A percentile compares a stretch with the other conserved stretches of the same genome.
phyloP scores from a whole-genome alignment of 2,888 invertebrate species.

The Eugnorisma glareosa region DNA sequence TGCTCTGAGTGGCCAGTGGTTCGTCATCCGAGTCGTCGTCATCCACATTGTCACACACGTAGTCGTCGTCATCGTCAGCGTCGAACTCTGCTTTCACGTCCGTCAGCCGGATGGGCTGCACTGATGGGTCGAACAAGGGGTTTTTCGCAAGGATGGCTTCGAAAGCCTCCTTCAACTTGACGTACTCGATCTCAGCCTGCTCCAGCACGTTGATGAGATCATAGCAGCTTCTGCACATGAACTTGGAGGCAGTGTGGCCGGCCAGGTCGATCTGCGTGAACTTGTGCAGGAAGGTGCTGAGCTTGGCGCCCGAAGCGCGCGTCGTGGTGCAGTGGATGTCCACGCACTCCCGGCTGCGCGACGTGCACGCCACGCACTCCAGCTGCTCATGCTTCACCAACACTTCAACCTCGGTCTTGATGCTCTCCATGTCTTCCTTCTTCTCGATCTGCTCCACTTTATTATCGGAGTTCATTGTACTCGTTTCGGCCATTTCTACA shows the following conservation, averaged over 20 bases:
- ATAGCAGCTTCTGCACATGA: conserved; percentile 81
- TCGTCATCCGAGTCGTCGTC: conserved; percentile 73
- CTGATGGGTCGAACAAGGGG: conserved; percentile 78
- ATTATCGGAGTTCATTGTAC: conserved; percentile 78
- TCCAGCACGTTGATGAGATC: conserved; percentile 84
- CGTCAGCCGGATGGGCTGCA: conserved; percentile 64
- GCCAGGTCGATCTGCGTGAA: conserved; percentile 75
- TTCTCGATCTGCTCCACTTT: conserved; percentile 73
- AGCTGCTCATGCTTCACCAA: conserved; percentile 80
- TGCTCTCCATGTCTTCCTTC: conserved; percentile 68
- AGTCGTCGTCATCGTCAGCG: conserved; percentile 58
- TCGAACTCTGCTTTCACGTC: conserved; percentile 74
- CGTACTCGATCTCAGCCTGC: conserved; percentile 83
- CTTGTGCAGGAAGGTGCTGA: conserved; percentile 78
- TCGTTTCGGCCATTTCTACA: conserved; percentile 79
- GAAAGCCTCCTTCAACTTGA: conserved; percentile 82
- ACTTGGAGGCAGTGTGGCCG: conserved; percentile 72
- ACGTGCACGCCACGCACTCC: conserved; percentile 82
- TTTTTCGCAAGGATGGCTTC: conserved; percentile 84
- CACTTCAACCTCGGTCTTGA: conserved; percentile 78
- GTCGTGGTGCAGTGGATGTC: conserved; percentile 78
- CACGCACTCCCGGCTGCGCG: conserved; percentile 73
- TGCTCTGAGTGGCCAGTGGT: conserved; percentile 81
- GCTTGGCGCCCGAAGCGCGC: conserved; percentile 73
- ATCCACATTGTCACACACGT: conserved; percentile 60